Base-by-base conservation (phyloP, 2,797 vertebrate species). In the Pseudopleuronectes americanus region DNA sequence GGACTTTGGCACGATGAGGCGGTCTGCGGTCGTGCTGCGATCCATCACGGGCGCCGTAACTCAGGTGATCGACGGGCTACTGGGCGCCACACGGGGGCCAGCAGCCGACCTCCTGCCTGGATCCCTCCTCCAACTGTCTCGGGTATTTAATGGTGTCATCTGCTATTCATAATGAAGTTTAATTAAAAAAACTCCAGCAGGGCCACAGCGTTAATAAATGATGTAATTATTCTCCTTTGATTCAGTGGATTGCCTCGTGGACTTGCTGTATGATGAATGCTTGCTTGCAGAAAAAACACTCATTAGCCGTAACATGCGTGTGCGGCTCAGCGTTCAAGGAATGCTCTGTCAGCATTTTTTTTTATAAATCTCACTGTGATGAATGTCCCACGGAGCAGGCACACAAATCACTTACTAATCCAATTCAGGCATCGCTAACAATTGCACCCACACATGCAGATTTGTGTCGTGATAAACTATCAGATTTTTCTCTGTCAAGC, bases 21-120 rank as follows among this genome's bases (percentile, higher is more conserved):
- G 64, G 69, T 76, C 49, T 41, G 48, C 67, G 70, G 36, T 69
- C 74, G 73, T 6, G 10, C 10, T 36, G 68, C 3, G 28, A 87
- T 91, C 85, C 67, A 76, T 91, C 83, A 79, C 5, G 57, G 70
- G 56, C 56, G 51, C 69, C 55, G 79, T 67, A 81, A 64, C 74
- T 85, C 79, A 76, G 80, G 73, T 87, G 79, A 85, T 68, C 16
- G 38, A 76, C 61, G 59, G 43, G 49, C 60, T 64, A 16, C 58
- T 69, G 76, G 80, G 69, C 67, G 61, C 60, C 49, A 78, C 71
- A 55, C 60, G 24, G 19, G 8, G 45, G 17, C 14, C 17, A 16
- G 43, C 14, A 5, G 6, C 43, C 14, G 17, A 6, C 43, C 4
- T 16, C 43, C 14, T 19, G 43, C 14, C 43, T 6, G 43, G 43